These are phyloP conservation scores for Drosophila repletoides DNA, from an alignment of 1,140 invertebrate genomes.

Conservation along the genomic window DNA sequence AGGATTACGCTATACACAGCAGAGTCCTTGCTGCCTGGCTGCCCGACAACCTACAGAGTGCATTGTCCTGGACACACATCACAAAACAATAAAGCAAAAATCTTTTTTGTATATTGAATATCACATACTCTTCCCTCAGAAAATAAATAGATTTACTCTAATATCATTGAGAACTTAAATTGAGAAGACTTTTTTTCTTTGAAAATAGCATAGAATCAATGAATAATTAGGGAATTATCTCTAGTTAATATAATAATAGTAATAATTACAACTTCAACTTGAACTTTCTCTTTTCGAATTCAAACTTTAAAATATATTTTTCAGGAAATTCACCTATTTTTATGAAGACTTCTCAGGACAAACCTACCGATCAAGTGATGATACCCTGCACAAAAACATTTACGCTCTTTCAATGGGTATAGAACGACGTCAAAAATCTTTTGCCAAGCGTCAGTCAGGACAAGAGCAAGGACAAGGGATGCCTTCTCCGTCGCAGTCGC, in stretches of 20 bases:
- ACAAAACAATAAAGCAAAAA: background rate
- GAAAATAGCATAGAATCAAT: no score
- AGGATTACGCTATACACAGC: constrained; percentile 61
- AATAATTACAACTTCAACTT: no score
- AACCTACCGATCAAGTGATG: no score
- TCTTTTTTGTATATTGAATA: background rate
- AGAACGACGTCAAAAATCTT: constrained; percentile 45
- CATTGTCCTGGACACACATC: constrained; percentile 59
- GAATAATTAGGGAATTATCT: no score
- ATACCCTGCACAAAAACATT: background rate
- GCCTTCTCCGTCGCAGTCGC: background rate
- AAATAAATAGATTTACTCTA: no score
- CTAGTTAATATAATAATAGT: no score
- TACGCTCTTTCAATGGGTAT: background rate
- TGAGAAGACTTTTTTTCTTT: no score
- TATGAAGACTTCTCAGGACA: background rate
- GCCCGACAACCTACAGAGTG: constrained; percentile 42
- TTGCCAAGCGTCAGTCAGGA: constrained; percentile 15
- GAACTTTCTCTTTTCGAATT: no score
- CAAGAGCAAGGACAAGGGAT: constrained; percentile 39
- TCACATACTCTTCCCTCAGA: background rate
- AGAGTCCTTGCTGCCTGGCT: constrained; percentile 37
- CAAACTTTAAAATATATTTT: no score
- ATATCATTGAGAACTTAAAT: no score
- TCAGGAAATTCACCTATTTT: no score